Evolutionary conservation across 2,797 vertebrate genomes (phyloP).

Genomic region (Salarias fasciatus): DNA sequence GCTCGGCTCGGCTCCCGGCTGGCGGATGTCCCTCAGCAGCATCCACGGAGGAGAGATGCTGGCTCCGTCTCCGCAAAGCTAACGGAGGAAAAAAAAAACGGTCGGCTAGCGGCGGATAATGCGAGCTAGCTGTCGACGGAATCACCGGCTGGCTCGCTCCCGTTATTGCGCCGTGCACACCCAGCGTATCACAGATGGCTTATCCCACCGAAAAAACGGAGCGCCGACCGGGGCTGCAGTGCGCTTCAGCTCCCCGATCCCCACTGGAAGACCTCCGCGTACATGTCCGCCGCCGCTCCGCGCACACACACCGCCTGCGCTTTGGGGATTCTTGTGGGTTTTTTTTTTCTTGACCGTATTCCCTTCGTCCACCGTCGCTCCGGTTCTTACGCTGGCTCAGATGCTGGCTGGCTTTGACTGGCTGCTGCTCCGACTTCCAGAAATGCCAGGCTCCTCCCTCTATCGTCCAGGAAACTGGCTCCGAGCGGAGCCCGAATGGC

Average conservation of each 20-base stretch:
- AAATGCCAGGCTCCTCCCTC: constrained; percentile 83
- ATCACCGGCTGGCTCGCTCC: constrained; percentile 63
- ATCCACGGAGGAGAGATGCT: constrained; percentile 53
- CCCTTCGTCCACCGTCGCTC: constrained; percentile 60
- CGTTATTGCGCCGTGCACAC: constrained; percentile 68
- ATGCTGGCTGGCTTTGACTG: constrained; percentile 75
- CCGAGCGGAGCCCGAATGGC: constrained; percentile 63
- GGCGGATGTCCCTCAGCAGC: constrained; percentile 26
- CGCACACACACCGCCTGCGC: constrained; percentile 20
- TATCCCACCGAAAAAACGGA: constrained; percentile 48
- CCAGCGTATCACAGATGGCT: constrained; percentile 63
- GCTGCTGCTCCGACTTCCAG: constrained; percentile 78
- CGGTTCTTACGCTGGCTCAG: constrained; percentile 64
- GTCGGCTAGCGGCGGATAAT: constrained; percentile 35
- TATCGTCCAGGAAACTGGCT: constrained; percentile 72
- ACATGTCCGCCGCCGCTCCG: constrained; percentile 51
- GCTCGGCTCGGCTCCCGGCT: constrained; percentile 37
- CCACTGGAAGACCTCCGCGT: constrained; percentile 34
- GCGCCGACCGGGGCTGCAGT: constrained; percentile 32
- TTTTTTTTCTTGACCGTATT: background rate
- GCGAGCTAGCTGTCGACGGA: constrained; percentile 55
- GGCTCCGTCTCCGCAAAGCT: constrained; percentile 52
- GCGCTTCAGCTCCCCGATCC: constrained; percentile 68
- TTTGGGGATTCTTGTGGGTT: constrained; percentile 2
- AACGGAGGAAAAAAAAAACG: constrained; percentile 59